Conservation (phyloP, 2,888 invertebrate species). For the Drosophila imparisetae region DNA sequence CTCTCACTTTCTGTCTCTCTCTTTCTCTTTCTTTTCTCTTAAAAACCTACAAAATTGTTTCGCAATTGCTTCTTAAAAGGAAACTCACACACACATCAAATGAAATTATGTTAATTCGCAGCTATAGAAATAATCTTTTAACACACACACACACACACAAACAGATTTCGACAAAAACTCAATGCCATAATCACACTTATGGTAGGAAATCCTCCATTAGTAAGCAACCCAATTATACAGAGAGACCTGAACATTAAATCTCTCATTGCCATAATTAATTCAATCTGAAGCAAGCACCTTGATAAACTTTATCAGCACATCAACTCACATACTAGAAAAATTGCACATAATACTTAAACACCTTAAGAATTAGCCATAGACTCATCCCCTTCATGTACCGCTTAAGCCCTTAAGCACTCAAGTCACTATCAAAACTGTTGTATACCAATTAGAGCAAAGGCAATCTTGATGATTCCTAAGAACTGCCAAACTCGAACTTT, state of each 20-base stretch:
- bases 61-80: slow-evolving; percentile 20
- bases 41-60: slow-evolving; percentile 36
- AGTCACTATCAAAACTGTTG: not conserved
- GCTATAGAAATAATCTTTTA: slow-evolving; percentile 1
- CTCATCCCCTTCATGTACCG: not conserved
- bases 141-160: not conserved
- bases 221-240: not conserved
- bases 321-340: not conserved
- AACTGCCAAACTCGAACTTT: not conserved
- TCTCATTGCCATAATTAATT: slow-evolving; percentile 3
- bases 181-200: not conserved
- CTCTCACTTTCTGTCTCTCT: not conserved
- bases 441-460: not conserved
- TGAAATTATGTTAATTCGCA: not conserved
- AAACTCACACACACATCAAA: slow-evolving; percentile 4
- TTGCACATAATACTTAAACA: not conserved
- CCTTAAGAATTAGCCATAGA: not conserved
- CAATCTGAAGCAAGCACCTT: not conserved
- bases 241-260: not conserved
- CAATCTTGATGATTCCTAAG: not conserved
- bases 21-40: not conserved
- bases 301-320: not conserved
- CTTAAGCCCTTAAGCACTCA: not conserved
- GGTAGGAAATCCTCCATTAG: not conserved
- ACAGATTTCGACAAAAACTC: not conserved